Evolutionary conservation across 2,797 vertebrate genomes (phyloP).

Genomic region (Champsocephalus esox): DNA sequence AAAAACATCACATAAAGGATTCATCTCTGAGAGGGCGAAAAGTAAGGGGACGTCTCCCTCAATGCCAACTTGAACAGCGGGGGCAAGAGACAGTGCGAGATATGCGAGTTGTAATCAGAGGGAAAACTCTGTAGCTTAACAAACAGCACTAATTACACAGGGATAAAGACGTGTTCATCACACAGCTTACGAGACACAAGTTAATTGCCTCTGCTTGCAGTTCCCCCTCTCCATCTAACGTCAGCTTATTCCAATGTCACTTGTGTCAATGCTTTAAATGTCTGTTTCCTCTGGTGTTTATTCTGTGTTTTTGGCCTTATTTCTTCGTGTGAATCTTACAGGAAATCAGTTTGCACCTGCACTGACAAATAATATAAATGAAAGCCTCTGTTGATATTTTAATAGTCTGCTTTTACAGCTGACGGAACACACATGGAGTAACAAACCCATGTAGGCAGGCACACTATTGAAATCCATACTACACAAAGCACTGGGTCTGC

Average conservation of each 20-base stretch:
- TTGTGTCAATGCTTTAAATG: conserved; percentile 36
- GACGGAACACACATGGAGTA: conserved; percentile 32
- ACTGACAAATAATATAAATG: conserved; percentile 15
- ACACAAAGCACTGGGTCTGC: conserved; percentile 15
- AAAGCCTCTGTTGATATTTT: conserved; percentile 1
- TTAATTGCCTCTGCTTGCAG: conserved; percentile 84
- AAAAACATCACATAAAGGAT: background rate
- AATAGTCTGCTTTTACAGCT: conserved; percentile 24
- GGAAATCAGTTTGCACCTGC: conserved; percentile 13
- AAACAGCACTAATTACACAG: conserved; percentile 85
- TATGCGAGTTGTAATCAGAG: conserved; percentile 75
- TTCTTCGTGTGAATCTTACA: background rate
- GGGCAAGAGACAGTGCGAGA: conserved; percentile 44
- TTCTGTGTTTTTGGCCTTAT: background rate
- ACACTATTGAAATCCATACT: conserved; percentile 36
- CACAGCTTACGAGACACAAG: conserved; percentile 82
- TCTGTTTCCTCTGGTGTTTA: conserved; percentile 7
- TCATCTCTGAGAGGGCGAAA: conserved; percentile 13
- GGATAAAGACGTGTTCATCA: conserved; percentile 85
- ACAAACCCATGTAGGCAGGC: conserved; percentile 28
- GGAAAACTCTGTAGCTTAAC: conserved; percentile 79
- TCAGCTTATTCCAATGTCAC: conserved; percentile 66
- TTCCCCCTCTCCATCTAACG: conserved; percentile 65
- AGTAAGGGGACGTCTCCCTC: conserved; percentile 13
- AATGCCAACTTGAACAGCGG: conserved; percentile 30